phyloP scores from a whole-genome alignment of 2,888 invertebrate genomes.

The Chrysolina americana region DNA sequence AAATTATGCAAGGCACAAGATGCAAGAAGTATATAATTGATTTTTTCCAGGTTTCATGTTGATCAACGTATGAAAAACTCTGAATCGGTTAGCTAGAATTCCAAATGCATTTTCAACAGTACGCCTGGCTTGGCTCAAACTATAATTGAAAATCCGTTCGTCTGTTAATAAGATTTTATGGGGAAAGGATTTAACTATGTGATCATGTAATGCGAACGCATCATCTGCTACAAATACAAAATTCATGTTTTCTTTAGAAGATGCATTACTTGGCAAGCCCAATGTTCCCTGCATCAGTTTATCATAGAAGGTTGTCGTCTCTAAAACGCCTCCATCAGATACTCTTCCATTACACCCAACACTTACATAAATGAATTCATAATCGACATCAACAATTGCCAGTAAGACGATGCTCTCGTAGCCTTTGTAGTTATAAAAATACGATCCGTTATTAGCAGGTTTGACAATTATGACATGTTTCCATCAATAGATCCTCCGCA shows the following conservation, averaged over 20 bases:
- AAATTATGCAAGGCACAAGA: conserved; percentile 13
- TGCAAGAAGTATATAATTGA: conserved; percentile 18
- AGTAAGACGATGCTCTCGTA: neutral
- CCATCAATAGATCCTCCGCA: conserved; percentile 1
- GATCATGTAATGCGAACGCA: conserved; percentile 5
- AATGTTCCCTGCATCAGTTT: neutral
- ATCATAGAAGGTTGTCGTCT: neutral
- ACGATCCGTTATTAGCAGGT: neutral
- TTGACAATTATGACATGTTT: neutral
- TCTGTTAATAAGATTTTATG: neutral
- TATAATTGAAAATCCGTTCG: conserved; percentile 12
- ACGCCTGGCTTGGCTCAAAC: conserved; percentile 1
- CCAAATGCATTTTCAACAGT: conserved; percentile 1
- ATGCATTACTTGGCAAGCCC: neutral
- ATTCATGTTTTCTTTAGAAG: conserved; percentile 5
- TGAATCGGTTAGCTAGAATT: conserved; percentile 5
- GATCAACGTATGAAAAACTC: conserved; percentile 11
- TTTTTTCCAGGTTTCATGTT: conserved; percentile 17
- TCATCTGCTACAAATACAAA: conserved; percentile 22
- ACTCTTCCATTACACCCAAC: too few relatives aligned
- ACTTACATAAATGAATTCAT: too few relatives aligned
- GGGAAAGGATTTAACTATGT: conserved; percentile 16
- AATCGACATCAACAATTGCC: neutral
- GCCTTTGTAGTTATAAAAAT: neutral
- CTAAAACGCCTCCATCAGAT: neutral